Base-by-base conservation (phyloP, 2,797 vertebrate genomes). In the Pantherophis alleghaniensis region DNA sequence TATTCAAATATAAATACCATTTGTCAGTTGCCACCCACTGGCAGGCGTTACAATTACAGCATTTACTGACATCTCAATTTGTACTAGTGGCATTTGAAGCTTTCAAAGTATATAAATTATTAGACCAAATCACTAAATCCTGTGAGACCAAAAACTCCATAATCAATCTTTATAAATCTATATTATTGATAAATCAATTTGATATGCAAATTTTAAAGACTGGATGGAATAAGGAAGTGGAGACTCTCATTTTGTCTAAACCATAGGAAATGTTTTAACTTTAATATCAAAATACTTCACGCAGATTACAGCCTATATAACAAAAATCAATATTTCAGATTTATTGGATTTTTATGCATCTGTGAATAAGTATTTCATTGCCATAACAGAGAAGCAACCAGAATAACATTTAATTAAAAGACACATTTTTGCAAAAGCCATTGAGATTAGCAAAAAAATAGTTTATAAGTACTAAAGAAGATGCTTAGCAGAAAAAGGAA, bases 401-500 rank as follows among this genome's bases (percentile, higher is more conserved):
- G 74, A 83, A 83, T 24, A 83, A 83, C 10, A 24, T 20, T 83
- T 83, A 42, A 42, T 47, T 83, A 83, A 47, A 83, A 83, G 37
- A 47, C 69, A 83, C 20, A 11, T 83, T 83, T 83, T 42, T 83
- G 37, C 74, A 83, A 24, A 1, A 10, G 20, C 10, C 20, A 12
- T 47, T 24, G 20, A 22, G 92, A 92, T 96, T 96, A 74, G 94
- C 94, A 95, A 96, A 96, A 63, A 63, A 97, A 96, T 94, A 96
- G 94, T 96, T 96, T 95, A 95, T 83, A 96, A 96, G 95, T 96
- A 96, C 95, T 95, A 96, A 96, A 96, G 95, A 96, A 96, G 95
- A 95, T 93, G 96, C 94, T 94, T 93, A 94, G 94, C 94, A 93
- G 94, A 96, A 96, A 93, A 94, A 91, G 92, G 92, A 96, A 93